Base-by-base conservation (phyloP, 2,113 vertebrate genomes). In the Myotis brandtii region DNA sequence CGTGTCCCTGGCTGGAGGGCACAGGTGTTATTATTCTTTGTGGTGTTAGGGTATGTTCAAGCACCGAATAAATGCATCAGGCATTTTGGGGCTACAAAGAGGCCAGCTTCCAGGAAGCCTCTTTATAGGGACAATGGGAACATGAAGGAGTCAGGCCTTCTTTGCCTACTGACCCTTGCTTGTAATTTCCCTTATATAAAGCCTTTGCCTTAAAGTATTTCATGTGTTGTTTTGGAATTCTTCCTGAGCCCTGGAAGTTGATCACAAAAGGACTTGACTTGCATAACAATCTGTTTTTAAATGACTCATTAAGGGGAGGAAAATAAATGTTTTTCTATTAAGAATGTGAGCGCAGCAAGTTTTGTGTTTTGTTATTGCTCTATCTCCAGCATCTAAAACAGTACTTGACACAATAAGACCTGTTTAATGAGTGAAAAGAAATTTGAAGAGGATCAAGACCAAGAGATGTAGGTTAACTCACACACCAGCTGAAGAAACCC, bases 291-390 rank as follows among this genome's bases (percentile, higher is more conserved):
- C 54, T 72, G 21, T 82, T 64, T 89, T 56, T 59, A 93, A 76
- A 75, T 77, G 34, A 92, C 23, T 92, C 66, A 64, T 66, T 77
- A 72, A 76, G 17, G 9, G 37, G 56, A 77, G 30, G 5, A 95
- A 75, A 73, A 52, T 59, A 64, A 89, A 46, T 75, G 88, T 85
- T 79, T 85, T 79, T 79, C 48, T 93, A n/a, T 11, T 50, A 94
- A 89, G 48, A 95, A 52, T 40, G 3, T 66, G n/a, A 64, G 17
- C 6, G 9, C 3, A 80, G 9, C 5, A 34, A 88, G 52, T 79
- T 93, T 48, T 56, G 32, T 70, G 3, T 77, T 88, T 82, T 67
- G 34, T 75, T 94, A 76, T 85, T 81, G 23, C 10, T 81, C 21
- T 86, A 6, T 96, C 34, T 62, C 67, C 14, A 86, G 85, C 21